Conservation (phyloP, 2,113 vertebrate species). For the Hippocampus zosterae region DNA sequence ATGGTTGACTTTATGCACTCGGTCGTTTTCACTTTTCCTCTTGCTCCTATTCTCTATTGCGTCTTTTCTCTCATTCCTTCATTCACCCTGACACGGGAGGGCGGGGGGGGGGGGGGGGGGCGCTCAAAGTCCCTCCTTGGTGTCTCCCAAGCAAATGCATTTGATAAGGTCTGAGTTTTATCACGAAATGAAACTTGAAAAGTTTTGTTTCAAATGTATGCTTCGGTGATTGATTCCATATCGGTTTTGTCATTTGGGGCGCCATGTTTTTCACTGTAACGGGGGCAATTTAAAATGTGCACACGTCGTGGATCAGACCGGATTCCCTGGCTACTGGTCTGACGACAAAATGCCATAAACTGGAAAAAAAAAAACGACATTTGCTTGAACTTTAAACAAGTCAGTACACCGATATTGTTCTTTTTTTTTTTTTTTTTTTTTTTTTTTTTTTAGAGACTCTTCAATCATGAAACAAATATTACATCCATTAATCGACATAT, state of each 20-base stretch:
- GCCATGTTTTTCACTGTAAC: background rate
- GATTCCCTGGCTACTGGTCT: background rate
- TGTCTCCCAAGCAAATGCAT: background rate
- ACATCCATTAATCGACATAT: conserved; percentile 15
- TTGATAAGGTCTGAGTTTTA: conserved; percentile 2
- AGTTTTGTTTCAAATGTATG: no score
- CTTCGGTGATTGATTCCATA: background rate
- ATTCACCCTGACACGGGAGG: conserved; percentile 4
- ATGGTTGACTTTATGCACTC: background rate
- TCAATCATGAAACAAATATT: background rate
- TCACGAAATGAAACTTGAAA: background rate
- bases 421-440: conserved; percentile 5
- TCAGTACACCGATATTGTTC: conserved; percentile 35
- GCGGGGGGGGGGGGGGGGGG: background rate
- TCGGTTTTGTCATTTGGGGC: background rate
- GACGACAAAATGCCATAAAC: background rate
- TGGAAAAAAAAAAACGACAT: conserved; percentile 11
- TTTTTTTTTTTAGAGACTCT: conserved; percentile 6
- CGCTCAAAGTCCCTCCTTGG: background rate
- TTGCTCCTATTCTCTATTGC: background rate
- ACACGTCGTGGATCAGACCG: conserved; percentile 14
- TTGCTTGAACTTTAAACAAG: conserved; percentile 19
- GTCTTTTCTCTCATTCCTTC: conserved; percentile 6
- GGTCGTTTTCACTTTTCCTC: conserved; percentile 8
- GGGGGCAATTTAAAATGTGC: conserved; percentile 12